These are phyloP conservation scores for Hirudinaria manillensis DNA, from an alignment of 2,888 invertebrate genomes.

Conservation along the genomic window DNA sequence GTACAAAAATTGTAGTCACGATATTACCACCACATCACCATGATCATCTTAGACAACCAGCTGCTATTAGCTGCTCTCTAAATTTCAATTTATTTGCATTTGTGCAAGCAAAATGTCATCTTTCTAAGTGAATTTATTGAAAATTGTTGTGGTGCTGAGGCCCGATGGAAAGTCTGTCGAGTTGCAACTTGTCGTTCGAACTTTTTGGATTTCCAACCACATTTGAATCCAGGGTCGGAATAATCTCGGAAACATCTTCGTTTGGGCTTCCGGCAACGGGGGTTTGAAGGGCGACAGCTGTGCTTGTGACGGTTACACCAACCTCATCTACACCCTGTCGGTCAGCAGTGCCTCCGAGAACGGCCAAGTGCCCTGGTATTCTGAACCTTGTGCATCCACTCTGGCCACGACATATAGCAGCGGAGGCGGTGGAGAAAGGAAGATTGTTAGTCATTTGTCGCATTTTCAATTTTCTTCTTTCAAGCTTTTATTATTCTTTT, in stretches of 20 bases:
- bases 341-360: conserved; percentile 72
- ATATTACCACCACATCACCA: too few relatives aligned
- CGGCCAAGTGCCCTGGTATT: conserved; percentile 75
- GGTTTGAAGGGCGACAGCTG: conserved; percentile 82
- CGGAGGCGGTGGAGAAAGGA: conserved; percentile 70
- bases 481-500: too few relatives aligned
- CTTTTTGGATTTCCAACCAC: too few relatives aligned
- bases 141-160: too few relatives aligned
- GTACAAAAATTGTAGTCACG: too few relatives aligned
- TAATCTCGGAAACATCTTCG: conserved; percentile 92
- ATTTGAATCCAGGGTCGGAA: conserved; percentile 67
- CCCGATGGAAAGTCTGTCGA: too few relatives aligned
- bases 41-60: too few relatives aligned
- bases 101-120: too few relatives aligned
- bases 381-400: conserved; percentile 94
- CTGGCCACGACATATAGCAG: conserved; percentile 96
- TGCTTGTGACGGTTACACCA: conserved; percentile 98
- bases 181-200: too few relatives aligned
- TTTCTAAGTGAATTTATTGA: too few relatives aligned
- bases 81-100: too few relatives aligned
- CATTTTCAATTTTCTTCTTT: neutral
- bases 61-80: too few relatives aligned
- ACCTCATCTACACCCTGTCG: conserved; percentile 94
- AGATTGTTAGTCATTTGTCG: conserved; percentile 52
- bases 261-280: conserved; percentile 98